Evolutionary conservation across 2,113 vertebrate species (phyloP).

Genomic region (Labeo catla): DNA sequence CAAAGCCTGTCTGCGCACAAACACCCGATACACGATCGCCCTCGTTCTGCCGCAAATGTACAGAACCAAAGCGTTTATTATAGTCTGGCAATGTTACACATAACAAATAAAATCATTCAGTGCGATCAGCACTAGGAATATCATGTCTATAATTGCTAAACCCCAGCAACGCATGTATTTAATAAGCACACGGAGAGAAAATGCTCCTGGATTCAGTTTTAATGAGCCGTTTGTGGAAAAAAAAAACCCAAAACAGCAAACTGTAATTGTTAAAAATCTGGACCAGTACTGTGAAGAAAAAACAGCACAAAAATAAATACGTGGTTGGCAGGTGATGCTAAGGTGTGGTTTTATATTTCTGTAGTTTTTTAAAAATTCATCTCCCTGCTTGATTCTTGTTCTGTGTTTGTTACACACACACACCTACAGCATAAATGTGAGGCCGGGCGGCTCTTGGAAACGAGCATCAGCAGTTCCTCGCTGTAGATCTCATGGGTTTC

Average conservation of each 20-base stretch:
- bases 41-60: too few species aligned
- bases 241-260: background rate
- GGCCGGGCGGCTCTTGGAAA: too few species aligned
- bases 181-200: background rate
- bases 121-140: background rate
- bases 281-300: background rate
- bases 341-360: background rate
- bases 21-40: background rate
- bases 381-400: background rate
- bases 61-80: background rate
- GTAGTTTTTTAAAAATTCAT: background rate
- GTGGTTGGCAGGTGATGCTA: background rate
- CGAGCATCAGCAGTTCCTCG: background rate
- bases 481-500: conserved; percentile 22
- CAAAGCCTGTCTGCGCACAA: background rate
- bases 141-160: background rate
- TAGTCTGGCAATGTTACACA: background rate
- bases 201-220: background rate
- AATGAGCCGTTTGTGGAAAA: background rate
- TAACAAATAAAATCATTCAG: background rate
- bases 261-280: background rate
- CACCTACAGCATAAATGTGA: conserved; percentile 1
- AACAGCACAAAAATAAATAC: background rate
- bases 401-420: conserved; percentile 1
- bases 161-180: background rate